phyloP scores from a whole-genome alignment of 2,888 invertebrate genomes.

The Spilarctia lutea region DNA sequence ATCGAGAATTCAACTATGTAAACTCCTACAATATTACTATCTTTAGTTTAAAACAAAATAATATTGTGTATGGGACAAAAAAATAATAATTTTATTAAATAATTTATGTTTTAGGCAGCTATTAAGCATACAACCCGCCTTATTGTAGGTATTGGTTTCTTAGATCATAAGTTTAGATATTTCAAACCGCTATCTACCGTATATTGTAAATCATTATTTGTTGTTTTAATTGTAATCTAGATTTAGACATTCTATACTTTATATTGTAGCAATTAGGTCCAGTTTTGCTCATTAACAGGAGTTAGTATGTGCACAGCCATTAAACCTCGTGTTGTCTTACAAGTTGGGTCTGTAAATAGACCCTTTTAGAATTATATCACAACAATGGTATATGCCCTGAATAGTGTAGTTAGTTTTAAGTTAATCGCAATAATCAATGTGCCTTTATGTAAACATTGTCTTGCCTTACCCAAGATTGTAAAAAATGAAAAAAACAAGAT shows the following conservation, averaged over 20 bases:
- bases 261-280: not conserved
- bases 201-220: not conserved
- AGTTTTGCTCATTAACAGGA: not conserved
- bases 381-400: conserved; percentile 6
- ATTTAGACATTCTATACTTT: not conserved
- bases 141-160: not conserved
- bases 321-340: not conserved
- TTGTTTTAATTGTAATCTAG: not conserved
- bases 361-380: not conserved
- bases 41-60: not conserved
- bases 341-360: not conserved
- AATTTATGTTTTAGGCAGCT: not conserved
- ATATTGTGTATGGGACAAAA: not conserved
- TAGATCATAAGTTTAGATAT: not conserved
- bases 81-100: not conserved
- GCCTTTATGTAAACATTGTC: conserved; percentile 71
- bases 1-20: not conserved
- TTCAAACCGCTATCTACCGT: not conserved
- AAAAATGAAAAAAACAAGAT: conserved; percentile 41
- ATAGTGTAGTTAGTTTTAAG: conserved; percentile 43
- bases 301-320: not conserved
- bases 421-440: conserved; percentile 63
- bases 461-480: conserved; percentile 68
- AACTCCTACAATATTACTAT: not conserved
- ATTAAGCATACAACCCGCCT: not conserved